Evolutionary conservation across 2,888 invertebrate genomes (phyloP), one percentile per base, ranked within the genome.

Genomic region (Drosophila mulleri): DNA sequence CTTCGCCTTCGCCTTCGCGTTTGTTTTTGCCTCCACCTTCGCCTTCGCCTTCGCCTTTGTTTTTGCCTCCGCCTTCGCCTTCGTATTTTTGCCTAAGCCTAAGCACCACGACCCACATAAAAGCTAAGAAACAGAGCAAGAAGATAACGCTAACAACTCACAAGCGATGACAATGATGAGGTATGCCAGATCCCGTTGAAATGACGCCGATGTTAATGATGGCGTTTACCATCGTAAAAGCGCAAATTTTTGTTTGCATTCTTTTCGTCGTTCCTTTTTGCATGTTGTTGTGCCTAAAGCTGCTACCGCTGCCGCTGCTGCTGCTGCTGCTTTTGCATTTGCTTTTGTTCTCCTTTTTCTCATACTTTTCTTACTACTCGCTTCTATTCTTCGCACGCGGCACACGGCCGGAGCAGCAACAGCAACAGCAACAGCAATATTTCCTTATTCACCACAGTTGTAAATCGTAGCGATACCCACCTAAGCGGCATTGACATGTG

Each of bases 231-330:
- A 35, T 87, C 82, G 79, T 87, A 79, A 87, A 83, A 87, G 82
- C 76, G 77, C 72, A 86, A 82, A 82, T 87, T 82, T 88, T 88
- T 86, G 89, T 88, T 86, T 88, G 89, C 78, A 80, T 87, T 86
- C 80, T 80, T 80, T 80, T 81, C 72, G 39, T n/a, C 26, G 54
- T 54, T 54, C 23, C 41, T 54, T 41, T 64, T 63, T 58, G 50
- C 48, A 16, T 44, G 50, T 67, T 71, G 75, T 59, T 74, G 26
- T 44, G 60, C 50, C 63, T 26, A 76, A 45, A 47, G 61, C 53
- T 54, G 16, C 8, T 45, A 18, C 39, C 8, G 60, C 45, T 39
- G 60, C 45, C 42, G 14, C 8, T 23, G 37, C 23, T 44, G 45
- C 45, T 50, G 16, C 48, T 50, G n/a, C n/a, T n/a, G n/a, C n/a